Base-by-base conservation (phyloP, 30 jellyfish, hydroid and myxozoan species). In the Clytia hemisphaerica region DNA sequence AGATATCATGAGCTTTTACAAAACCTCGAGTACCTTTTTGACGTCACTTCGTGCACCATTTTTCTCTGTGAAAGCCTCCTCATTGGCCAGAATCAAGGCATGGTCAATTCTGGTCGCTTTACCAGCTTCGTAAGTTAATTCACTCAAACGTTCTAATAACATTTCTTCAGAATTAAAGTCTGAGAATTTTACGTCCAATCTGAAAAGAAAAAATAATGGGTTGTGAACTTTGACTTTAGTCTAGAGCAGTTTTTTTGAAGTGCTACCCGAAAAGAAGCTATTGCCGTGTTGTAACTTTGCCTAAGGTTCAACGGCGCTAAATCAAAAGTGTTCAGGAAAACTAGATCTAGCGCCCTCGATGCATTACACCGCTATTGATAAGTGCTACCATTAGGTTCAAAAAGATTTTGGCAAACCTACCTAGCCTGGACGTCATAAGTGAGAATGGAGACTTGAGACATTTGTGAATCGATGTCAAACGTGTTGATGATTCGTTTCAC, bases 21-120 rank as follows among this genome's bases (percentile, higher is more conserved):
- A n/a, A n/a, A n/a, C n/a, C n/a, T n/a, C n/a, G n/a, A n/a, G n/a
- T 61, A 85, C 96, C 88, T 64, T 72, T 44, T 49, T 44, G 1
- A 91, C 85, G 33, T 77, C 83, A 0, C 82, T n/a, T 37, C 94
- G 54, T 25, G 96, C 94, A 10, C 85, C 85, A 57, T 86, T 86
- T 36, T 46, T 35, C 4, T 72, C 67, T 4, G 93, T 77, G 64
- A 77, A 78, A 16, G 81, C 91, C 10, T 72, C 69, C 36, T 55
- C 30, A 49, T 77, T 78, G n/a, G 96, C 96, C 4, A 72, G 25
- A 1, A 75, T 40, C 45, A 85, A 67, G 6, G 96, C 96, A 2
- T 67, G 25, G 53, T 85, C 96, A 45, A 85, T 78, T 45, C 85
- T 69, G 31, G 96, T 77, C 28, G 84, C 65, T 31, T 78, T 61